phyloP scores from a whole-genome alignment of 2,113 vertebrate species.

The Barbus barbus region DNA sequence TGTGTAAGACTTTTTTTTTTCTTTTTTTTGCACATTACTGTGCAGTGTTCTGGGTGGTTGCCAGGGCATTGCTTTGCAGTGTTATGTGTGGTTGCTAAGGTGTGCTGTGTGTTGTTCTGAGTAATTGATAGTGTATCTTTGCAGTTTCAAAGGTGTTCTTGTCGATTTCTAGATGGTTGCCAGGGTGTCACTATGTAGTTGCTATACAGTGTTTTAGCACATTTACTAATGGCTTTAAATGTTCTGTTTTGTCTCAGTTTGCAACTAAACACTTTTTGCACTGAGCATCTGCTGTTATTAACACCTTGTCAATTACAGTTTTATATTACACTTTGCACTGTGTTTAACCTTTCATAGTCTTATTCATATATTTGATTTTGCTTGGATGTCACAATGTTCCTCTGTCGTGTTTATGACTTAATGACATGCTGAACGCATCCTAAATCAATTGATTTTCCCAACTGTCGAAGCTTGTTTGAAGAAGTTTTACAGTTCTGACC shows the following conservation, averaged over 20 bases:
- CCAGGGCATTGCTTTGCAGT: no score
- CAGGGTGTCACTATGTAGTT: background rate
- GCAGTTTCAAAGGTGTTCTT: background rate
- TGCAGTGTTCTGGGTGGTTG: no score
- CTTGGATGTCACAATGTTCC: slow-evolving; percentile 32
- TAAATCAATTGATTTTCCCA: background rate
- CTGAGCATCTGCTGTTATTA: background rate
- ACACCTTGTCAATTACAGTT: background rate
- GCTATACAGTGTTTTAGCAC: background rate
- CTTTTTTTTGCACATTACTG: no score
- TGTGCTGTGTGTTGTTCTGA: no score
- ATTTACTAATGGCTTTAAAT: background rate
- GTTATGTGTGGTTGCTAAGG: no score
- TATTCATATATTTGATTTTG: slow-evolving; percentile 33
- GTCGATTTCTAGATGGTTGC: background rate
- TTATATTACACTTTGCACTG: background rate
- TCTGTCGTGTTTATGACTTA: slow-evolving; percentile 29
- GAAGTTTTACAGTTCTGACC: background rate
- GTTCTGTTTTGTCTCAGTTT: background rate
- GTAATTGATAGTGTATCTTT: background rate
- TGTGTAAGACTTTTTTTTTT: no score
- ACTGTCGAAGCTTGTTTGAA: background rate
- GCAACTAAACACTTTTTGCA: background rate
- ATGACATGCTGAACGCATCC: background rate
- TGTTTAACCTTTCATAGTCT: background rate